Evolutionary conservation across 92 coral and sea anemone genomes (phyloP), one percentile per base, ranked within the genome.

Genomic region (Chrysogorgia sp.): DNA sequence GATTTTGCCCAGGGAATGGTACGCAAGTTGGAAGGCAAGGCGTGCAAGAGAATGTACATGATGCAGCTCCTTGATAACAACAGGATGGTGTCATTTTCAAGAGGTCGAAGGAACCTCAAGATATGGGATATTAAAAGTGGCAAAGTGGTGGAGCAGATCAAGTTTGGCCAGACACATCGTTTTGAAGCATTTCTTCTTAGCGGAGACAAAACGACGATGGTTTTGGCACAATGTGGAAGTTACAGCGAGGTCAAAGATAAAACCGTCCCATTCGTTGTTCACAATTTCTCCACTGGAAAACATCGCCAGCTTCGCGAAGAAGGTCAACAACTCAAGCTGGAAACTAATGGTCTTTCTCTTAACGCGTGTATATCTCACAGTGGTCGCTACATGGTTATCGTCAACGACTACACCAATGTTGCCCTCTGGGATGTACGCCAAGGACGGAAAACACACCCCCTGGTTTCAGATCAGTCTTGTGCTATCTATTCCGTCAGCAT

Each of bases 1-100:
- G 88, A 96, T 75, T 81, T 96, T 1, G 82, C 79, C 22, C 86
- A 89, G 29, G 97, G 97, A 20, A 84, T 96, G 47, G 97, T 92
- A 58, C 84, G 88, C 29, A 86, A 85, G 26, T 59, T 96, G 55
- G 81, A 83, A 17, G 99, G 99, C 29, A 87, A 86, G 59, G 96
- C 99, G 24, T 96, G 99, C 86, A 96, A 89, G 79, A 85, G 99
- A 50, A 91, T 89, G 92, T 80, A 89, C 53, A 93, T 93, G 35
- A 87, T 92, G 83, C 96, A 96, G 31, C 52, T 89, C 75, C 88
- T 91, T 23, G 97, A 96, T 71, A 47, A 83, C 29, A 80, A 85
- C 9, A 85, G 71, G 58, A 82, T 96, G 88, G 79, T 96, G 19
- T 91, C 99, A 15, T 86, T 96, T 58, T 89, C 99, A 24, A 86